Percentiles rank a stretch among this genome's conserved stretches.
Conservation (phyloP, 2,888 invertebrate species). For the Chrysolina americana region DNA sequence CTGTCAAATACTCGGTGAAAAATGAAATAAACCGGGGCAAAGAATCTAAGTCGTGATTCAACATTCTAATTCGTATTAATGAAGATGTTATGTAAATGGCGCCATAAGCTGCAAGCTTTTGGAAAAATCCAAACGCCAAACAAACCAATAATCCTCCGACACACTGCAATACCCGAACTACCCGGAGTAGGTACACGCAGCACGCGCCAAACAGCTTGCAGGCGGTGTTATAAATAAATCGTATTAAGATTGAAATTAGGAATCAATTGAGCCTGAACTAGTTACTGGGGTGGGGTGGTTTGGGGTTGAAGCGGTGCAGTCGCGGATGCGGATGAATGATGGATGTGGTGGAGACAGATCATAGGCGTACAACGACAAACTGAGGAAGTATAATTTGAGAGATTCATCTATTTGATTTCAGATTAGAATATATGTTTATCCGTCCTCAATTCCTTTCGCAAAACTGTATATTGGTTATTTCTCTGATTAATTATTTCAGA, state of each 20-base stretch:
- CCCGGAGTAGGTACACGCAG: conserved; percentile 33
- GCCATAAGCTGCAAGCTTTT: conserved; percentile 29
- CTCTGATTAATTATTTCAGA: too few species aligned
- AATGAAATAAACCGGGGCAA: not conserved
- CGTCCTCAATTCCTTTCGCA: too few species aligned
- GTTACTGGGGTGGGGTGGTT: conserved; percentile 34
- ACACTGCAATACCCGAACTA: not conserved
- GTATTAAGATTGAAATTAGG: conserved; percentile 46
- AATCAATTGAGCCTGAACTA: conserved; percentile 45
- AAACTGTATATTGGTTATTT: too few species aligned
- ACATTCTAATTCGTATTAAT: conserved; percentile 40
- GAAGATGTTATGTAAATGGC: conserved; percentile 44
- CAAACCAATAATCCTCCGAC: conserved; percentile 41
- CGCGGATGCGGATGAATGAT: conserved; percentile 28
- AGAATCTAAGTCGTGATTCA: not conserved
- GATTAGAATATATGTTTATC: too few species aligned
- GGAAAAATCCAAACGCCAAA: conserved; percentile 43
- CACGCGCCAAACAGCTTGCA: conserved; percentile 39
- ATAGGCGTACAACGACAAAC: not conserved
- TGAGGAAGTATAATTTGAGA: not conserved
- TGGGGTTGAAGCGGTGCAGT: conserved; percentile 17
- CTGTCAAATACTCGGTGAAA: conserved; percentile 13
- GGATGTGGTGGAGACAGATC: conserved; percentile 22
- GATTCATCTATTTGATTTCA: too few species aligned
- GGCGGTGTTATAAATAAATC: conserved; percentile 42